phyloP scores from a whole-genome alignment of 2,797 vertebrate species.

The Ceyx erithaca region DNA sequence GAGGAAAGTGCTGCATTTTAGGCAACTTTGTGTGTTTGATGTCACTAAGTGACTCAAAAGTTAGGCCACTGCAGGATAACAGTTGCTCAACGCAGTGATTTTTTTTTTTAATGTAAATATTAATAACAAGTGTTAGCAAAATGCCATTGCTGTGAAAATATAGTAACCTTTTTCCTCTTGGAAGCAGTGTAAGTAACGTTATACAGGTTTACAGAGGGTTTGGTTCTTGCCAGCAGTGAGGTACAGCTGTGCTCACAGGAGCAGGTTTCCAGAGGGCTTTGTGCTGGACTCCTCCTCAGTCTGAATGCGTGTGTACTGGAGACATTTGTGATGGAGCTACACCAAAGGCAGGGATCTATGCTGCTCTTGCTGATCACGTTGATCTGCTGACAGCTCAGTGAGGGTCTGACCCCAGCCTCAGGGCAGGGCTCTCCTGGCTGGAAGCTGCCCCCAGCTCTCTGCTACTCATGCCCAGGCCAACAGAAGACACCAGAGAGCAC shows the following conservation, averaged over 20 bases:
- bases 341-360: neutral
- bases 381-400: neutral
- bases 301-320: neutral
- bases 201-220: neutral
- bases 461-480: neutral
- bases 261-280: neutral
- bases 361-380: neutral
- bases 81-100: neutral
- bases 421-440: neutral
- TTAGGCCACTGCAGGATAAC: neutral
- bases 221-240: rapidly evolving
- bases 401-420: rapidly evolving
- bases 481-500: neutral
- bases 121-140: neutral
- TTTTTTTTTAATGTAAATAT: neutral
- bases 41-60: neutral
- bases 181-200: neutral
- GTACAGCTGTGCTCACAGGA: neutral
- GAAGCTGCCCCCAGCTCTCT: neutral
- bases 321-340: neutral
- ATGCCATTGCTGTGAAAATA: neutral
- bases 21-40: neutral
- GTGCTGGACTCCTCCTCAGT: too few species aligned
- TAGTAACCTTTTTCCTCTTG: neutral
- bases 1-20: neutral